Evolutionary conservation across 2,797 vertebrate species (phyloP), one percentile per base, ranked within the genome.

Genomic region (Odontamblyopus lacepedii): DNA sequence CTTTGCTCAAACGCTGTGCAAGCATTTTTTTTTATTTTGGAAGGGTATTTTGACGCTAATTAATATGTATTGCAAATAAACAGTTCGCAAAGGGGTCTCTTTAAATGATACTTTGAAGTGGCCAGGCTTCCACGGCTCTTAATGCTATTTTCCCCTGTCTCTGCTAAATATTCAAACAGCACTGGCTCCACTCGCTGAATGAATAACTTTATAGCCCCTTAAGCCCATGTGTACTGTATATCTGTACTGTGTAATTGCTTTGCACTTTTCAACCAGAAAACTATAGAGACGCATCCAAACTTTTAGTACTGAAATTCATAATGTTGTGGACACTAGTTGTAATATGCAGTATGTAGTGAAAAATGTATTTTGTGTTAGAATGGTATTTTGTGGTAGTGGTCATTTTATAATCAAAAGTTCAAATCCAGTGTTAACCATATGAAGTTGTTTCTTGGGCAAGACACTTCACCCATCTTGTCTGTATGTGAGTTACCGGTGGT

Each of bases 191-290:
- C 23, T 16, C 32, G 29, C 71, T 51, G 59, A 51, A 82, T 77
- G 80, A 70, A 11, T 56, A 71, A 66, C 23, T 61, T 67, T 41
- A 78, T 67, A 73, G 60, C 63, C 63, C 16, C 56, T 51, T 63
- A 66, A 75, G 69, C 55, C 64, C 68, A 57, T 61, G 57, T 71
- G 57, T 62, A 73, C 69, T 57, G 41, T 70, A 63, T 73, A 68
- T 83, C 65, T 30, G 38, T 13, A 38, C 80, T 87, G 78, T 75
- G 61, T 78, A 82, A 90, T 86, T 87, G 63, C 86, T 72, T 82
- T 68, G 55, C 41, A 56, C 73, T 82, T 80, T 76, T 75, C 41
- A 57, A 88, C 75, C 75, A 26, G 69, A 83, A 71, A 79, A 73
- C 88, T 80, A 79, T 29, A 32, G 32, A 73, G 74, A 67, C 74